These are phyloP conservation scores for Macrocentrus cingulum DNA, from an alignment of 1,140 invertebrate species.

Conservation along the genomic window DNA sequence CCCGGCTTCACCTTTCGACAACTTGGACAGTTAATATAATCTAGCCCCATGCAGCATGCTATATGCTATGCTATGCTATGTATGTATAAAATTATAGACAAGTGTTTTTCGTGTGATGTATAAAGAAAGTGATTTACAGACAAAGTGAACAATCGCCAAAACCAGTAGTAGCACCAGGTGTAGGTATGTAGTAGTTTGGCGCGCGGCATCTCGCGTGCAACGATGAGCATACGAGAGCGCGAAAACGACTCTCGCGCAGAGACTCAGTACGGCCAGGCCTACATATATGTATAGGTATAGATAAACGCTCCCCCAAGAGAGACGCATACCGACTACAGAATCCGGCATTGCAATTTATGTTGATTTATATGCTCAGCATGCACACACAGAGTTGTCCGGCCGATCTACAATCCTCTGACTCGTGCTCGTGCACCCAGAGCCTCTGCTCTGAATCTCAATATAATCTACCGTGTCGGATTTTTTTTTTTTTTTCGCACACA, in stretches of 20 bases:
- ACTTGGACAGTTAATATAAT: not conserved
- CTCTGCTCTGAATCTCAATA: not conserved
- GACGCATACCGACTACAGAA: slow-evolving; percentile 49
- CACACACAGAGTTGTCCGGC: slow-evolving; percentile 8
- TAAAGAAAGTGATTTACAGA: no score
- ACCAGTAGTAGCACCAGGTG: no score
- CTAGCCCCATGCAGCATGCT: not conserved
- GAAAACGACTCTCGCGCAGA: no score
- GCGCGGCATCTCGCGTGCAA: no score
- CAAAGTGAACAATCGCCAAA: no score
- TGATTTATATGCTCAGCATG: slow-evolving; percentile 50
- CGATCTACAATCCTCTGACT: not conserved
- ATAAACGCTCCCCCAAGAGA: not conserved
- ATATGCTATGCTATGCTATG: no score
- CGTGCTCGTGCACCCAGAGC: slow-evolving; percentile 5
- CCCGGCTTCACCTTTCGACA: not conserved
- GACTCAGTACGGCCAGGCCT: not conserved
- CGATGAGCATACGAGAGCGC: no score
- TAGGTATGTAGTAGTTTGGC: no score
- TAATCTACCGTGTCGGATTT: not conserved
- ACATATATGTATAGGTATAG: not conserved
- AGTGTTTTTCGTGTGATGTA: no score
- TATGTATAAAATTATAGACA: no score
- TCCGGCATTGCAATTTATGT: slow-evolving; percentile 52
- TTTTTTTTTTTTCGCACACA: not conserved